Percentiles rank a stretch among this genome's conserved stretches.
phyloP scores from a whole-genome alignment of 2,113 vertebrate species.

The Vidua chalybeata region DNA sequence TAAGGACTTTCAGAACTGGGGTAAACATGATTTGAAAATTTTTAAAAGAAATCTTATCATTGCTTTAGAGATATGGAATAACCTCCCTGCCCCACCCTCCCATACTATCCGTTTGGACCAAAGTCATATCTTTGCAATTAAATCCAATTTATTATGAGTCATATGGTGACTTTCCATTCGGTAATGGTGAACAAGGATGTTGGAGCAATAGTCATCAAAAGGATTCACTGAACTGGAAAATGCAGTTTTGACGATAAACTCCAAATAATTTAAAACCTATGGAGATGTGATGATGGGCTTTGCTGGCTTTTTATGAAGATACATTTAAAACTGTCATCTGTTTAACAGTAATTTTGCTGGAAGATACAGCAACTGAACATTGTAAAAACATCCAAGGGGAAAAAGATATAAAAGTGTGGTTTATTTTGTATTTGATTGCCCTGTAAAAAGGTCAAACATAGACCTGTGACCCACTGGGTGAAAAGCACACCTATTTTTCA shows the following conservation, averaged over 20 bases:
- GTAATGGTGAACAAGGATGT: constrained; percentile 55
- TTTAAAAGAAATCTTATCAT: background rate
- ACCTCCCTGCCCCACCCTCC: background rate
- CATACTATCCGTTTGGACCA: background rate
- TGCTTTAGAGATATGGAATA: background rate
- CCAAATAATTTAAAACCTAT: constrained; percentile 61
- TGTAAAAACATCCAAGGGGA: background rate
- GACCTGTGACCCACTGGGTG: background rate
- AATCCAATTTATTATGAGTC: constrained; percentile 26
- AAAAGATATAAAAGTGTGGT: background rate
- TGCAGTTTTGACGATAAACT: constrained; percentile 57
- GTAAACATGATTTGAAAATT: background rate
- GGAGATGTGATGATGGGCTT: constrained; percentile 53
- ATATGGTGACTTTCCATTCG: constrained; percentile 34
- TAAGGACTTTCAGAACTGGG: background rate
- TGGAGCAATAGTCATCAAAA: constrained; percentile 42
- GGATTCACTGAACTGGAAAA: constrained; percentile 71
- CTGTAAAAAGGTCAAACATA: background rate
- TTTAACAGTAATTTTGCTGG: constrained; percentile 62
- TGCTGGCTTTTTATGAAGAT: constrained; percentile 1
- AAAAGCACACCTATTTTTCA: background rate
- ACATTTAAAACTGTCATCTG: constrained; percentile 36
- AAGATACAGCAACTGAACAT: constrained; percentile 32
- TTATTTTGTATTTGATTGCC: background rate
- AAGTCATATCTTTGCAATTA: constrained; percentile 47